A percentile compares a stretch with the other conserved stretches of the same genome.
phyloP scores from a whole-genome alignment of 1,140 invertebrate species.

The Drosophila ohnishii region DNA sequence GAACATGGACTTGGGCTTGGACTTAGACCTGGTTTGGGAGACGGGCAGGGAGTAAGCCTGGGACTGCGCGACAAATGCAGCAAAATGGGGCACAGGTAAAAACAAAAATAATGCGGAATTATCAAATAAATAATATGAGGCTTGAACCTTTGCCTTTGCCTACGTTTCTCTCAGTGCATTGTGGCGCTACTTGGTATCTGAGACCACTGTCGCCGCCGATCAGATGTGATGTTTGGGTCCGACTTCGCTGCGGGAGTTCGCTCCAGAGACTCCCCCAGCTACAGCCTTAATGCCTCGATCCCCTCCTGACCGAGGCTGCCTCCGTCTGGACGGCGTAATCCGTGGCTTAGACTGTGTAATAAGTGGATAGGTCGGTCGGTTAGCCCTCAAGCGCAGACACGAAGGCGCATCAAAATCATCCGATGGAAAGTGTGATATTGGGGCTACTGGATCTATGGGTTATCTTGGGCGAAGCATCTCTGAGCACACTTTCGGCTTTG shows the following conservation, averaged over 20 bases:
- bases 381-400: constrained; percentile 50
- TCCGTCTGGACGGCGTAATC: constrained; percentile 48
- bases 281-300: constrained; percentile 9
- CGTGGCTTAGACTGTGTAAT: constrained; percentile 48
- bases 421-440: constrained; percentile 49
- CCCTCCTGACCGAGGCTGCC: background rate
- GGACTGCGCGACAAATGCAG: constrained; percentile 64
- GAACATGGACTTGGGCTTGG: constrained; percentile 4
- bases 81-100: constrained; percentile 19
- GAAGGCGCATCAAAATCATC: constrained; percentile 24
- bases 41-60: background rate
- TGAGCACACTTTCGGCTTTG: constrained; percentile 7
- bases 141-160: too few relatives aligned
- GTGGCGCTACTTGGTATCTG: constrained; percentile 58
- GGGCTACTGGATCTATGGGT: constrained; percentile 42
- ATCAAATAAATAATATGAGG: background rate
- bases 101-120: background rate
- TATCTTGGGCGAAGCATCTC: constrained; percentile 20
- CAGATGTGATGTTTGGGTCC: constrained; percentile 53
- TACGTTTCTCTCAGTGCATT: constrained; percentile 13
- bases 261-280: constrained; percentile 43
- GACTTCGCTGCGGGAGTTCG: constrained; percentile 53
- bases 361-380: constrained; percentile 48
- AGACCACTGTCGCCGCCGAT: constrained; percentile 51
- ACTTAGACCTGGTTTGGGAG: background rate